Base-by-base conservation (phyloP, 2,113 vertebrate genomes). In the Proteles cristata region DNA sequence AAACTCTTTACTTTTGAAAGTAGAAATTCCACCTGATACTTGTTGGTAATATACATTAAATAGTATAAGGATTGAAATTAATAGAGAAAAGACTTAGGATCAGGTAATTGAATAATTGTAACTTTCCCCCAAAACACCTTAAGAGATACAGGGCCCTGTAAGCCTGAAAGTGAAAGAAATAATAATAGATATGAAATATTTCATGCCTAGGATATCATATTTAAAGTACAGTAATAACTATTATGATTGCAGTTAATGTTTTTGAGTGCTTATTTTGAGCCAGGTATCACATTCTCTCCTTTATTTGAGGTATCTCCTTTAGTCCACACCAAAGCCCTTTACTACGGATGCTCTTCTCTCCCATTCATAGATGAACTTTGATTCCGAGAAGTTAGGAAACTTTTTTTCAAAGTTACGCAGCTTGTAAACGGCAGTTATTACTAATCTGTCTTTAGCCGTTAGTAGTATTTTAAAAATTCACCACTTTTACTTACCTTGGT, bases 1-100 rank as follows among this genome's bases (percentile, higher is more conserved):
- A 53, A 94, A 97, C 31, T 16, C 5, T 50, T 5, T 84, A n/a
- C 33, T 94, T 93, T 95, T 93, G 79, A 65, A 88, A 17, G 33
- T 92, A 76, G 39, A 93, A 28, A 71, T 89, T 92, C 35, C 81
- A 65, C 25, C 4, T 66, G 16, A 63, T 50, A 45, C 8, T 53
- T 16, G 31, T 48, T 66, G 65, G 25, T 39, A 19, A 66, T 84
- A 43, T 7, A 82, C 23, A 50, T 48, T 71, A 68, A 91, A n/a
- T 80, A 88, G 19, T 77, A 74, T 31, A 84, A 88, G n/a, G 50
- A 21, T 80, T 95, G 31, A 86, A 63, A 84, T 79, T 97, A 88
- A 68, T 76, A 39, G 50, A 17, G n/a, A 69, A 92, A 96, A 88
- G 26, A 89, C 23, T 91, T 79, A 76, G 48, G 86, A 79, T 90